Evolutionary conservation across 1,140 invertebrate genomes (phyloP).

Genomic region (Reticulitermes speratus): DNA sequence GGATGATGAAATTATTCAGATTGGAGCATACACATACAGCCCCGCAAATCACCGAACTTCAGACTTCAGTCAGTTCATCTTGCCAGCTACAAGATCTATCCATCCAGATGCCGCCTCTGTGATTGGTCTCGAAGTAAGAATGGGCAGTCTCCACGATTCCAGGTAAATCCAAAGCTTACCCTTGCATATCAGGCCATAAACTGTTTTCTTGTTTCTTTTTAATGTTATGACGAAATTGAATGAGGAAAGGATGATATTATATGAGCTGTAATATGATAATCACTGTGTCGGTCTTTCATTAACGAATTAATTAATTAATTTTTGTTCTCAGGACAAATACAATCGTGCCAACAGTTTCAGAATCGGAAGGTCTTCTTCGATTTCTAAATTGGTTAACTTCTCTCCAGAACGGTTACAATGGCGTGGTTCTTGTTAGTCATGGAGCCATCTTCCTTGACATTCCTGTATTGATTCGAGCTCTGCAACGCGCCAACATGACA

Average conservation of each 20-base stretch:
- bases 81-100: neutral
- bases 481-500: neutral
- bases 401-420: neutral
- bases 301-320: too few relatives aligned
- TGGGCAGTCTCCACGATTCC: neutral
- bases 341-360: neutral
- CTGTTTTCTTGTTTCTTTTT: too few relatives aligned
- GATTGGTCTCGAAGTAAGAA: neutral
- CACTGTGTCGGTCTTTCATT: too few relatives aligned
- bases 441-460: constrained; percentile 28
- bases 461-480: constrained; percentile 22
- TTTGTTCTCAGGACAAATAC: constrained; percentile 11
- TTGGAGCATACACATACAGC: neutral
- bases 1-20: neutral
- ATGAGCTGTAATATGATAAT: too few relatives aligned
- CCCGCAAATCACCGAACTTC: neutral
- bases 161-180: neutral
- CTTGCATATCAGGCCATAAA: too few relatives aligned
- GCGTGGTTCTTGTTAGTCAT: constrained; percentile 26
- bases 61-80: neutral
- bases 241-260: too few relatives aligned
- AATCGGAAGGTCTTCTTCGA: neutral
- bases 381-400: constrained; percentile 22
- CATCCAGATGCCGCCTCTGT: neutral
- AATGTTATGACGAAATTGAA: too few relatives aligned